Conservation (phyloP, 1,140 invertebrate species). For the Sinonovacula constricta region DNA sequence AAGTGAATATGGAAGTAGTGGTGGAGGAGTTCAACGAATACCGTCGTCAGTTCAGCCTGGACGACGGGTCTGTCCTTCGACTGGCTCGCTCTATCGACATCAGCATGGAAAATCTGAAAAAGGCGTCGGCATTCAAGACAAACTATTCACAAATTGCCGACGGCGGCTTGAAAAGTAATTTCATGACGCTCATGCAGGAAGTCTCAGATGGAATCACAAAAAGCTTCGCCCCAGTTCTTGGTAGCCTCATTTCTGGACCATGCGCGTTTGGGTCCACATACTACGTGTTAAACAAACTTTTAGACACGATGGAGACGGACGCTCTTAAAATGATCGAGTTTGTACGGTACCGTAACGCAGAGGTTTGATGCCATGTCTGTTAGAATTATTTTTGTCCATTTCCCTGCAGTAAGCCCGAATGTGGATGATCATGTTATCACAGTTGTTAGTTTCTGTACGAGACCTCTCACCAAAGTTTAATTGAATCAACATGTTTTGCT, state of each 20-base stretch:
- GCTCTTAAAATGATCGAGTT: conserved; percentile 44
- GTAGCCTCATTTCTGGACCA: conserved; percentile 6
- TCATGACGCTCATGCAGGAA: conserved; percentile 34
- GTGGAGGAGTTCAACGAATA: conserved; percentile 37
- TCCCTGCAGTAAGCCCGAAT: too few species aligned
- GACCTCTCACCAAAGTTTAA: too few species aligned
- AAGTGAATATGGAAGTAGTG: conserved; percentile 34
- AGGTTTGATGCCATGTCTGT: too few species aligned
- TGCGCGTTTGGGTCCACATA: conserved; percentile 41
- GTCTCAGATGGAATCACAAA: conserved; percentile 37
- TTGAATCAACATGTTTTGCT: too few species aligned
- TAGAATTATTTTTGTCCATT: too few species aligned
- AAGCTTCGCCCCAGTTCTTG: conserved; percentile 42
- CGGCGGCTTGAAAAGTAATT: conserved; percentile 28
- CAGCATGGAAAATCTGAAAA: conserved; percentile 33
- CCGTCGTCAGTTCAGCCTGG: conserved; percentile 38
- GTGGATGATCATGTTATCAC: too few species aligned
- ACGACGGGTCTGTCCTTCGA: conserved; percentile 30
- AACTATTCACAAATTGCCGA: conserved; percentile 43
- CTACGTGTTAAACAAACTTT: conserved; percentile 33
- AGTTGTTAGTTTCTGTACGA: too few species aligned
- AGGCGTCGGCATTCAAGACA: conserved; percentile 42
- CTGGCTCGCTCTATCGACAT: conserved; percentile 32
- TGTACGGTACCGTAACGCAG: conserved; percentile 38
- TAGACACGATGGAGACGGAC: conserved; percentile 47